Base-by-base conservation (phyloP, 2,797 vertebrate species). In the Alcedo quadribrachys region DNA sequence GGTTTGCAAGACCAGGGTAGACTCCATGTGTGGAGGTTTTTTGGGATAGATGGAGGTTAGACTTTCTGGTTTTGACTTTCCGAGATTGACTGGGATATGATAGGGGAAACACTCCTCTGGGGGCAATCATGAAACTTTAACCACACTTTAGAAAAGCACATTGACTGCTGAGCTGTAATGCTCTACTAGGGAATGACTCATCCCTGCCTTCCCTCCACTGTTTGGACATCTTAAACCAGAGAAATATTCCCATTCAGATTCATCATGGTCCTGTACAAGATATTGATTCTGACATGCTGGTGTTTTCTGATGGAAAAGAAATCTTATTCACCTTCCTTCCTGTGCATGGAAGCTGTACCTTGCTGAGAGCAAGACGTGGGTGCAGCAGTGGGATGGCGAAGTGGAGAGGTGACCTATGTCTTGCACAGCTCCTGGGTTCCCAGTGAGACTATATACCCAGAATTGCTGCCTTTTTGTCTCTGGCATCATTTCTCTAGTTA, bases 401-500 rank as follows among this genome's bases (percentile, higher is more conserved):
- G 63, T 50, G 25, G 3, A 14, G 55, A 10, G 21, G 18, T 62
- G 62, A 60, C 54, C 35, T 37, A 3, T 12, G 10, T 76, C 32
- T 89, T 65, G 17, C 53, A n/a, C 5, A 37, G 2, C 25, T 65
- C 24, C 24, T 25, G 18, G 11, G 43, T 78, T 92, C n/a, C 43
- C 33, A 42, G 0, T 62, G 32, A 71, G 15, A 33, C 51, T 33
- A 2, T 1, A 2, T 55, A 22, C 16, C 2, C 11, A 28, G 32
- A 32, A 78, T 28, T 45, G 19, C 62, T 85, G 42, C 17, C 8
- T 60, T 81, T 90, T 71, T 17, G 7, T 55, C 20, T 45, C 28
- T 35, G 33, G 16, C 17, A 32, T 11, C 2, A 0, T 50, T 89
- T 91, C 8, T 71, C 15, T 42, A 18, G 15, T 50, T 45, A 10